Evolutionary conservation across 2,888 invertebrate genomes (phyloP).

Genomic region (Geophilus truncorum): DNA sequence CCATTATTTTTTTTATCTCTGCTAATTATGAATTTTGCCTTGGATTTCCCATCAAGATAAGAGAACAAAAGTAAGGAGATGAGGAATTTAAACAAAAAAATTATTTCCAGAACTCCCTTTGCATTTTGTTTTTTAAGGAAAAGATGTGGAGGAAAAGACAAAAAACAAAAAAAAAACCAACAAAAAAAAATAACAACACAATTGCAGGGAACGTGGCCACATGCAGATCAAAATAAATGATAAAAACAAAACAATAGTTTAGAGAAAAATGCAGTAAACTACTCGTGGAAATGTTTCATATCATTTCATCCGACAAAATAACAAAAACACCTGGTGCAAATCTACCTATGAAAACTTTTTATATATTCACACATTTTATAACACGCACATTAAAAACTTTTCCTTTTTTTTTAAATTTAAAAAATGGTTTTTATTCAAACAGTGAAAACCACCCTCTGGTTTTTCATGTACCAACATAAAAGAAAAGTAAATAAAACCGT

Average conservation of each 20-base stretch:
- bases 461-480: background rate
- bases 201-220: conserved; percentile 27
- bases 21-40: conserved; percentile 20
- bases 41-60: conserved; percentile 27
- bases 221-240: conserved; percentile 11
- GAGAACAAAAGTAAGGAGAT: conserved; percentile 21
- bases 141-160: conserved; percentile 8
- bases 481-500: background rate
- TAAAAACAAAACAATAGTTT: conserved; percentile 27
- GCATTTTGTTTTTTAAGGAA: conserved; percentile 24
- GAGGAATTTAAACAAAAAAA: conserved; percentile 25
- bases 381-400: too few species aligned
- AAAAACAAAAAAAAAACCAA: background rate
- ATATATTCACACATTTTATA: background rate
- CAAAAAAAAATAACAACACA: background rate
- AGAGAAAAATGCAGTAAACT: conserved; percentile 11
- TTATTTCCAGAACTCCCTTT: conserved; percentile 4
- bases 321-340: conserved; percentile 25
- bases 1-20: background rate
- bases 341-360: background rate
- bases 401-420: background rate
- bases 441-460: background rate
- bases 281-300: conserved; percentile 18
- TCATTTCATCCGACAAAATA: conserved; percentile 9
- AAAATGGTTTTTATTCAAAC: background rate